Percentiles rank a stretch among this genome's conserved stretches.
Evolutionary conservation across 2,113 vertebrate genomes (phyloP).

Genomic region (Camarhynchus parvulus): DNA sequence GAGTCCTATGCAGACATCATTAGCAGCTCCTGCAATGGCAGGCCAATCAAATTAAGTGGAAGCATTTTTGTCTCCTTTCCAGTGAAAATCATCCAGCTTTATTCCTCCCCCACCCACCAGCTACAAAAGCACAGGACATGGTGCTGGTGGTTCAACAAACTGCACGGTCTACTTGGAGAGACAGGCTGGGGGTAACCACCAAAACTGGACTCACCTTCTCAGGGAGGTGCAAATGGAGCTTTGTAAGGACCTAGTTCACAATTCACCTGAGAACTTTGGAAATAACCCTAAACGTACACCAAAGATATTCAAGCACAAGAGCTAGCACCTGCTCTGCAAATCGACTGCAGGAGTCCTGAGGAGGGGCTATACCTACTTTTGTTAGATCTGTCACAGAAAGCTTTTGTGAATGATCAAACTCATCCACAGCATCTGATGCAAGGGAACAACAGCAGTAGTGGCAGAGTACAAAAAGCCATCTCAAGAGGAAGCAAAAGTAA

Average conservation of each 20-base stretch:
- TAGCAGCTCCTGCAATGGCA: slow-evolving; percentile 60
- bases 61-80: slow-evolving; percentile 60
- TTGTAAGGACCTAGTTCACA: not conserved
- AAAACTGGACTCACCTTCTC: not conserved
- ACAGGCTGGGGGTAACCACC: not conserved
- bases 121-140: not conserved
- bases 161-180: not conserved
- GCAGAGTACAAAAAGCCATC: not conserved
- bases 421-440: not conserved
- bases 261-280: not conserved
- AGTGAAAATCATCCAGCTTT: slow-evolving; percentile 17
- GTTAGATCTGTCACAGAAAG: not conserved
- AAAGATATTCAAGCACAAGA: not conserved
- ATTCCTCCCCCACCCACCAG: not conserved
- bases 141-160: not conserved
- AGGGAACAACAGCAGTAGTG: not conserved
- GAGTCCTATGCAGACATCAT: slow-evolving; percentile 63
- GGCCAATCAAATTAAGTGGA: slow-evolving; percentile 66
- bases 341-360: not conserved
- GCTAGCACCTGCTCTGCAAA: not conserved
- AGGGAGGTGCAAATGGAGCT: not conserved
- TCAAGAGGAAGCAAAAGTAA: not conserved
- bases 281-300: not conserved
- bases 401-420: not conserved
- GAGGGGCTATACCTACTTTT: not conserved